These are phyloP conservation scores for Antheraea assamensis DNA, from an alignment of 2,888 invertebrate genomes.

Conservation along the genomic window DNA sequence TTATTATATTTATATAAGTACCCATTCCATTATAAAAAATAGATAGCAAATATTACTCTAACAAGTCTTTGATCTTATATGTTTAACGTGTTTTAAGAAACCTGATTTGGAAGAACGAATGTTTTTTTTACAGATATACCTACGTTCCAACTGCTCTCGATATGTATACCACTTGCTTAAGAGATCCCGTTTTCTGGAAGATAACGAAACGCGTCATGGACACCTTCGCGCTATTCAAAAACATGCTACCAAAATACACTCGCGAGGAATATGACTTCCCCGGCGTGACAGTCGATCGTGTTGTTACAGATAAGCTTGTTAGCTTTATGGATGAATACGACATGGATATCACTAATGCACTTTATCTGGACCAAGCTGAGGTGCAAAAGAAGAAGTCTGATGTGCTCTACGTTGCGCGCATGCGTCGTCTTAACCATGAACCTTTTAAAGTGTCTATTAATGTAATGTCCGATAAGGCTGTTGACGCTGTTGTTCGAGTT, in stretches of 20 bases:
- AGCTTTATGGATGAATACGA: constrained; percentile 88
- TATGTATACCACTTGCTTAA: constrained; percentile 84
- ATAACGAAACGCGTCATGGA: constrained; percentile 84
- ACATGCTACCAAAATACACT: constrained; percentile 82
- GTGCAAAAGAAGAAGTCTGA: constrained; percentile 75
- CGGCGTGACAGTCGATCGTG: constrained; percentile 84
- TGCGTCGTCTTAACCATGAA: constrained; percentile 85
- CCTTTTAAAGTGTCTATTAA: constrained; percentile 83
- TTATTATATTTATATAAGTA: not conserved
- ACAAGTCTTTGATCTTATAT: not conserved
- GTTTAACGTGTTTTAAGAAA: not conserved
- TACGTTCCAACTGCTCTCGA: constrained; percentile 84
- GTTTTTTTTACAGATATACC: constrained; percentile 55
- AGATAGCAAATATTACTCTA: not conserved
- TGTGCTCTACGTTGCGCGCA: constrained; percentile 78
- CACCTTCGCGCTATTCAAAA: constrained; percentile 83
- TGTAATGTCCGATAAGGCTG: constrained; percentile 80
- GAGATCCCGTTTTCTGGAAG: constrained; percentile 88
- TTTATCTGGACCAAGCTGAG: constrained; percentile 76
- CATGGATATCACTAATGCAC: constrained; percentile 84
- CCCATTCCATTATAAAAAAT: not conserved
- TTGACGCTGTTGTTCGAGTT: constrained; percentile 84
- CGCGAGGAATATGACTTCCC: constrained; percentile 82
- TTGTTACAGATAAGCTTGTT: constrained; percentile 84
- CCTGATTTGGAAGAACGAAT: not conserved